phyloP scores from a whole-genome alignment of 2,888 invertebrate species.

The Hoplodrina ambigua region DNA sequence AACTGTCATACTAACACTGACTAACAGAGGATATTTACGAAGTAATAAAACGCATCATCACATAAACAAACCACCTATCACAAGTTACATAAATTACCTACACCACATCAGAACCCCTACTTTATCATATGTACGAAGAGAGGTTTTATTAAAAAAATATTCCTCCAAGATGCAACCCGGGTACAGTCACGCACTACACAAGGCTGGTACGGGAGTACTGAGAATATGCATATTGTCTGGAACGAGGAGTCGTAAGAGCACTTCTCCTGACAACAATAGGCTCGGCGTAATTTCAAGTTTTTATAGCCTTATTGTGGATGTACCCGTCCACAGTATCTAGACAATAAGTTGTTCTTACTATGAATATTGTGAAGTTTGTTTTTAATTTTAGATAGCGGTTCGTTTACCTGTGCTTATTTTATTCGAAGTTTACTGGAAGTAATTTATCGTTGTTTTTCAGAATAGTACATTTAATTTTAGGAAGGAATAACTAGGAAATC shows the following conservation, averaged over 20 bases:
- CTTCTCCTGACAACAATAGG: constrained; percentile 80
- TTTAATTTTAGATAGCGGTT: constrained; percentile 59
- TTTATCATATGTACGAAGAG: constrained; percentile 41
- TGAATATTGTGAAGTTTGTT: constrained; percentile 48
- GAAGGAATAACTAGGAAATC: too few species aligned
- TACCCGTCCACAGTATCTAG: constrained; percentile 58
- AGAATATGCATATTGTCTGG: constrained; percentile 86
- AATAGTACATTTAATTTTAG: too few species aligned
- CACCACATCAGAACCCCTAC: constrained; percentile 1
- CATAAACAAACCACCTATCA: background rate
- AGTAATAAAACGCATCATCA: background rate
- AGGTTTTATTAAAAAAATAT: constrained; percentile 59
- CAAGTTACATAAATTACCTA: constrained; percentile 33
- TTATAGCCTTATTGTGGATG: constrained; percentile 72
- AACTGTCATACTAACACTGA: too few species aligned
- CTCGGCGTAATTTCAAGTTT: constrained; percentile 77
- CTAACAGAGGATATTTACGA: background rate
- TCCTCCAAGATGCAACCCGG: constrained; percentile 51
- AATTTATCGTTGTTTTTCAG: constrained; percentile 4
- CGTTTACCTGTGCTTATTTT: constrained; percentile 17
- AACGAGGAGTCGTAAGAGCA: constrained; percentile 71
- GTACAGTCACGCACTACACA: constrained; percentile 51
- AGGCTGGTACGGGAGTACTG: constrained; percentile 57
- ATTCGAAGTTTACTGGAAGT: background rate
- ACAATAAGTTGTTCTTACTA: constrained; percentile 59